Evolutionary conservation across 2,888 invertebrate species (phyloP).

Genomic region (Lasioglossum calceatum): DNA sequence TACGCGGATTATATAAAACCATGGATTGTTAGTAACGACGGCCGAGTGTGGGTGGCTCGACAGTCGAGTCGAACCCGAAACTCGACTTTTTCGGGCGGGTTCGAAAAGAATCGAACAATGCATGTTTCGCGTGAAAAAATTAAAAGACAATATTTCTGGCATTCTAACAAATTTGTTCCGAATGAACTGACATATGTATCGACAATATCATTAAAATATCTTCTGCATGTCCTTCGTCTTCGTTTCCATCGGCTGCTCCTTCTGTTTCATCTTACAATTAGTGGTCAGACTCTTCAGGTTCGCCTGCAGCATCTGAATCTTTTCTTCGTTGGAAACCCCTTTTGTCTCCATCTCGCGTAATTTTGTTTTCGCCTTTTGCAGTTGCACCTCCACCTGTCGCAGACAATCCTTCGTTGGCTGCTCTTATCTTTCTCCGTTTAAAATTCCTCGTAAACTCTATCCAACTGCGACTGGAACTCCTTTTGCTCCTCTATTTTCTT

Average conservation of each 20-base stretch:
- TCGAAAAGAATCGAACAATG: too few species aligned
- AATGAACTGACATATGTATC: too few species aligned
- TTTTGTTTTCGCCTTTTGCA: conserved; percentile 68
- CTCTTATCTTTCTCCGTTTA: too few species aligned
- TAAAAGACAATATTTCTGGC: too few species aligned
- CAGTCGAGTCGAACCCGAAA: too few species aligned
- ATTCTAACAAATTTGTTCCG: too few species aligned
- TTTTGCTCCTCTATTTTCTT: conserved; percentile 43
- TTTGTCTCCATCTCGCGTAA: conserved; percentile 72
- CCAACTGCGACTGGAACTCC: conserved; percentile 60
- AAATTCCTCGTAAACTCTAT: too few species aligned
- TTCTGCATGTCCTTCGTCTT: conserved; percentile 74
- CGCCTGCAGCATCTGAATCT: conserved; percentile 70
- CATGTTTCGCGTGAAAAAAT: too few species aligned
- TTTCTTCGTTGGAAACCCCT: conserved; percentile 62
- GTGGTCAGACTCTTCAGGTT: conserved; percentile 70
- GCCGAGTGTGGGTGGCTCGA: too few species aligned
- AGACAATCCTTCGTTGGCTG: conserved; percentile 67
- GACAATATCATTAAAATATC: neutral
- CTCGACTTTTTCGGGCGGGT: too few species aligned
- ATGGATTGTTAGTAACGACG: too few species aligned
- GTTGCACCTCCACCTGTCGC: conserved; percentile 63
- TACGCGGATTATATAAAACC: too few species aligned
- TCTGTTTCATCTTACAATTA: conserved; percentile 71
- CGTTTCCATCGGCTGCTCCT: conserved; percentile 71